Percentiles rank a stretch among this genome's conserved stretches.
Conservation (phyloP, 2,888 invertebrate genomes). For the Byasa hedistus region DNA sequence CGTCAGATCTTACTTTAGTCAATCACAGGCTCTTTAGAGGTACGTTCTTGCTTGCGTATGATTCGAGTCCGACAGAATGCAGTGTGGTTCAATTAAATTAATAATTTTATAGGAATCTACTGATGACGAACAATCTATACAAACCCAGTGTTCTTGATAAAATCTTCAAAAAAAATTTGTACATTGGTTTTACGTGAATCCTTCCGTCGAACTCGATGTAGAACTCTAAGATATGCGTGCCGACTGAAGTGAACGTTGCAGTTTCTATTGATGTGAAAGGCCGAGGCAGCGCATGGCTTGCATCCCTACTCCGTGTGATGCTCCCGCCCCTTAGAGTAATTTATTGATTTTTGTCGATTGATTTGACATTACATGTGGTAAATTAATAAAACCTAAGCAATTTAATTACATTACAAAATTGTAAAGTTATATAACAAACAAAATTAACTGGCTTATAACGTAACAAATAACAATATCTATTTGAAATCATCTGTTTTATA, state of each 20-base stretch:
- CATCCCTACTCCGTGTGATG: constrained; percentile 17
- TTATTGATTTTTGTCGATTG: constrained; percentile 9
- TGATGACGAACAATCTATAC: not conserved
- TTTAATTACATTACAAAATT: too few species aligned
- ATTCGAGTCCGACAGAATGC: constrained; percentile 25
- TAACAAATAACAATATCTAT: too few species aligned
- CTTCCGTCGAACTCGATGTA: constrained; percentile 25
- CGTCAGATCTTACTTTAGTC: constrained; percentile 10
- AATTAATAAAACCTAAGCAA: not conserved
- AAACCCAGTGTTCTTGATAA: not conserved
- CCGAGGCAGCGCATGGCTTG: constrained; percentile 25
- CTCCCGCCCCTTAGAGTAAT: constrained; percentile 12
- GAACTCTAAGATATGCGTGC: constrained; percentile 19
- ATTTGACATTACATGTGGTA: not conserved
- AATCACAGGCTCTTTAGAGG: constrained; percentile 19
- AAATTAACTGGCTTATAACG: not conserved
- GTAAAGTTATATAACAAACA: not conserved
- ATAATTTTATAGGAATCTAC: not conserved
- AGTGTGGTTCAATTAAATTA: not conserved
- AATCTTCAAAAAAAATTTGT: not conserved
- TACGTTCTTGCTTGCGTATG: constrained; percentile 24
- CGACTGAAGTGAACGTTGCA: constrained; percentile 7
- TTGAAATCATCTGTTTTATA: too few species aligned
- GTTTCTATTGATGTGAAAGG: constrained; percentile 14
- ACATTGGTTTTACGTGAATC: not conserved